phyloP scores from a whole-genome alignment of 2,113 vertebrate genomes.

The Cephalopholis sonnerati region DNA sequence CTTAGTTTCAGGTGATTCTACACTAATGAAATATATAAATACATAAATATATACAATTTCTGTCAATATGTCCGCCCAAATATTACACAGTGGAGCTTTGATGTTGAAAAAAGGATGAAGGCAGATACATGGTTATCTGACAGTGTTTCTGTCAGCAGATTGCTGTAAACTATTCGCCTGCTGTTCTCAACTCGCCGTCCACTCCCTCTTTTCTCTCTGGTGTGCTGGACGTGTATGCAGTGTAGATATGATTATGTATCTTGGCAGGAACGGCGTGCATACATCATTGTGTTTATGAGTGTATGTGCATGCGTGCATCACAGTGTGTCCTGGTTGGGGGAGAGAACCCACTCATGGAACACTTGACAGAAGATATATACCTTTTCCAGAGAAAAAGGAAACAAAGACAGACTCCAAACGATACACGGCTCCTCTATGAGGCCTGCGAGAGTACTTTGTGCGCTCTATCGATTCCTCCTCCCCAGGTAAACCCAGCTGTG shows the following conservation, averaged over 20 bases:
- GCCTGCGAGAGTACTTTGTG: constrained; percentile 27
- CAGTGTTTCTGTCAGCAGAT: constrained; percentile 6
- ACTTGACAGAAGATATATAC: constrained; percentile 70
- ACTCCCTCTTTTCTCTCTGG: background rate
- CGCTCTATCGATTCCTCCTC: constrained; percentile 25
- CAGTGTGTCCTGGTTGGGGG: constrained; percentile 51
- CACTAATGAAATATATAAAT: no score
- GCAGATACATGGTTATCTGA: background rate
- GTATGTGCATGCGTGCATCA: constrained; percentile 54
- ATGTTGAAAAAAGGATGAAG: background rate
- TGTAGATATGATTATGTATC: constrained; percentile 71
- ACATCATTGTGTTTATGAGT: constrained; percentile 67
- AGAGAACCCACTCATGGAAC: constrained; percentile 54
- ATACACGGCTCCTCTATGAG: constrained; percentile 46
- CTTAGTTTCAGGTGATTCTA: no score
- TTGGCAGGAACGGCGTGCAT: constrained; percentile 55
- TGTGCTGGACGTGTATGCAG: constrained; percentile 8
- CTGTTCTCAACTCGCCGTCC: constrained; percentile 11
- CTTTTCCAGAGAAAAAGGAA: constrained; percentile 69
- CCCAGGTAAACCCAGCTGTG: constrained; percentile 60
- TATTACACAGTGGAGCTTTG: no score
- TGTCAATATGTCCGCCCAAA: no score
- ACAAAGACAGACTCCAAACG: constrained; percentile 58
- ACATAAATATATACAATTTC: no score
- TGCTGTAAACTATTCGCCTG: constrained; percentile 17